These are phyloP conservation scores for Halcyon badia DNA, from an alignment of 2,797 vertebrate species.

Conservation along the genomic window DNA sequence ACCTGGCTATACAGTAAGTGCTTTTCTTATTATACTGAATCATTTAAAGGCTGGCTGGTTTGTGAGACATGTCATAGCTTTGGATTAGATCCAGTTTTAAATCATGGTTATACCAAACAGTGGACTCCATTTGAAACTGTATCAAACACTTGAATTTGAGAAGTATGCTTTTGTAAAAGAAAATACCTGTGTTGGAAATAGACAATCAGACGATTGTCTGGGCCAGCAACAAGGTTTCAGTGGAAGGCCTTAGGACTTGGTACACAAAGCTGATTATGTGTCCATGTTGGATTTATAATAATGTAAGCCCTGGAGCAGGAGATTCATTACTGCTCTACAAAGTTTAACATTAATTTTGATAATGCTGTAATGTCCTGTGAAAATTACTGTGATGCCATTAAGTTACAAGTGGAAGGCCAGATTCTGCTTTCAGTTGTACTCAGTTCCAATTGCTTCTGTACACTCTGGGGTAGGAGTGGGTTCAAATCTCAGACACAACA, in stretches of 20 bases:
- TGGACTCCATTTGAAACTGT: not conserved
- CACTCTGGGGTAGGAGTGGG: not conserved
- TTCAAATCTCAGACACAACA: not conserved
- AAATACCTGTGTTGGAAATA: not conserved
- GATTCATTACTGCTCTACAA: not conserved
- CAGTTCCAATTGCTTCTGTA: not conserved
- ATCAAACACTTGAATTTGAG: not conserved
- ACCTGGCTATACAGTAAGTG: not conserved
- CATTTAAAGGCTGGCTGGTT: not conserved
- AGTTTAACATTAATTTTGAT: not conserved
- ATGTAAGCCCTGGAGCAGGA: accelerated
- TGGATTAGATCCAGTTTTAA: constrained; percentile 15
- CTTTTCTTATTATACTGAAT: constrained; percentile 13
- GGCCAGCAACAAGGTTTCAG: not conserved
- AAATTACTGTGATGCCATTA: not conserved
- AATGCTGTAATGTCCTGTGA: not conserved
- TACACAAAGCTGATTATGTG: not conserved
- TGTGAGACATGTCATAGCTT: not conserved
- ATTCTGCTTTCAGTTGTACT: not conserved
- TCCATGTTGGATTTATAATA: not conserved
- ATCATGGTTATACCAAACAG: not conserved
- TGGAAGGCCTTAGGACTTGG: not conserved
- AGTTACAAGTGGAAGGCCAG: not conserved
- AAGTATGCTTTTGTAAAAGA: not conserved
- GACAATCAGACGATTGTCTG: accelerated